phyloP scores from a whole-genome alignment of 2,888 invertebrate genomes.

The Drosophila seclusa region DNA sequence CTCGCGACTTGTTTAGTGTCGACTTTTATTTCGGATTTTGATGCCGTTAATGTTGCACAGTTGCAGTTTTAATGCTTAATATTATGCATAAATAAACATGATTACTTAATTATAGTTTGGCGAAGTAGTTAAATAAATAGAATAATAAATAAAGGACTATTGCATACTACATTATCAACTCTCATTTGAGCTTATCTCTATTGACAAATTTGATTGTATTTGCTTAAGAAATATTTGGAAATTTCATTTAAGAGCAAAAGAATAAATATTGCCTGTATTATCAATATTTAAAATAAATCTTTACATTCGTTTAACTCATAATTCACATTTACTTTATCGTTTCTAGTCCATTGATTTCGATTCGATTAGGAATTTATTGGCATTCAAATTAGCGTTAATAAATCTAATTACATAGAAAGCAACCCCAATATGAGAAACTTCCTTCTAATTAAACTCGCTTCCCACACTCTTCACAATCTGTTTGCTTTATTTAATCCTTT shows the following conservation, averaged over 20 bases:
- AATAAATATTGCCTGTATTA: neutral
- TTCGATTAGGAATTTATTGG: neutral
- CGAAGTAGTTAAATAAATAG: neutral
- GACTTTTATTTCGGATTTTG: constrained; percentile 43
- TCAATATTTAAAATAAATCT: neutral
- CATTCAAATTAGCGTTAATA: constrained; percentile 31
- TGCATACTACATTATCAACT: neutral
- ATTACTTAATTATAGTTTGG: neutral
- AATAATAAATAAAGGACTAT: neutral
- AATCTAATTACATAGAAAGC: constrained; percentile 34
- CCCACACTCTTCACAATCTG: constrained; percentile 2
- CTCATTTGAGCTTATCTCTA: neutral
- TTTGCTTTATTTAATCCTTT: constrained; percentile 36
- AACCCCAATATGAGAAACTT: neutral
- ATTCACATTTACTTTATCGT: neutral
- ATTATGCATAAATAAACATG: neutral
- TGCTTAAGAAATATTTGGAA: neutral
- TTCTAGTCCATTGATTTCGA: constrained; percentile 8
- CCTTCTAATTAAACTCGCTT: neutral
- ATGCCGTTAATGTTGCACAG: constrained; percentile 23
- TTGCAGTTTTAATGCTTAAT: constrained; percentile 24
- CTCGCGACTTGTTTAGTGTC: constrained; percentile 45
- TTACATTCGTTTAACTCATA: neutral
- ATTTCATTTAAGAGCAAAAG: neutral
- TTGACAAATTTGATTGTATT: neutral